Percentiles rank a stretch among this genome's conserved stretches.
These are phyloP conservation scores for Ramphastos sulfuratus DNA, from an alignment of 2,113 vertebrate species.

Conservation along the genomic window DNA sequence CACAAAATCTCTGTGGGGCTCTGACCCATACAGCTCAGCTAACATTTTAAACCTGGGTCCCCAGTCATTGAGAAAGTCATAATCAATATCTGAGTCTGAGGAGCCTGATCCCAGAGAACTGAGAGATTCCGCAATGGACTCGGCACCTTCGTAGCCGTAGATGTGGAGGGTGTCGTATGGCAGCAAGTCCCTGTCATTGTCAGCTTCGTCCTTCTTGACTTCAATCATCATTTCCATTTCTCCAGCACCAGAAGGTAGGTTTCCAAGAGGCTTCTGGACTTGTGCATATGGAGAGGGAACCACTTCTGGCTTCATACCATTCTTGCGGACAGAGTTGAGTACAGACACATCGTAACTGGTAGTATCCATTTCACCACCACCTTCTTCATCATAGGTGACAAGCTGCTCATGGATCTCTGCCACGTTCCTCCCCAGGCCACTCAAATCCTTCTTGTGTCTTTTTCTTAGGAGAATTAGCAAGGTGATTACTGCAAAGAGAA, in stretches of 20 bases:
- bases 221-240: slow-evolving; percentile 96
- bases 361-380: slow-evolving; percentile 98
- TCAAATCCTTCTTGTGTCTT: slow-evolving; percentile 85
- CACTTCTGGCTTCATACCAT: slow-evolving; percentile 57
- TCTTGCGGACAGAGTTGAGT: slow-evolving; percentile 84
- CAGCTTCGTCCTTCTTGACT: slow-evolving; percentile 93
- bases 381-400: slow-evolving; percentile 95
- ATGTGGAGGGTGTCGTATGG: slow-evolving; percentile 96
- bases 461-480: slow-evolving; percentile 86
- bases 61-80: slow-evolving; percentile 95
- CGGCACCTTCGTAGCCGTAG: slow-evolving; percentile 91
- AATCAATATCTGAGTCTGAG: slow-evolving; percentile 86
- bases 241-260: slow-evolving; percentile 70
- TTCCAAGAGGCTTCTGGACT: slow-evolving; percentile 77
- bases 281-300: slow-evolving; percentile 75
- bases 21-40: slow-evolving; percentile 90
- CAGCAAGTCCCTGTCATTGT: slow-evolving; percentile 86
- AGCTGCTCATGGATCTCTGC: slow-evolving; percentile 96
- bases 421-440: slow-evolving; percentile 77
- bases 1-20: slow-evolving; percentile 69
- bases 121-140: slow-evolving; percentile 91
- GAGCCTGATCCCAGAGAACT: slow-evolving; percentile 90
- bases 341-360: slow-evolving; percentile 95
- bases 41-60: slow-evolving; percentile 94
- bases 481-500: slow-evolving; percentile 78